Conservation (phyloP, 2,888 invertebrate genomes). For the Danaus chrysippus region DNA sequence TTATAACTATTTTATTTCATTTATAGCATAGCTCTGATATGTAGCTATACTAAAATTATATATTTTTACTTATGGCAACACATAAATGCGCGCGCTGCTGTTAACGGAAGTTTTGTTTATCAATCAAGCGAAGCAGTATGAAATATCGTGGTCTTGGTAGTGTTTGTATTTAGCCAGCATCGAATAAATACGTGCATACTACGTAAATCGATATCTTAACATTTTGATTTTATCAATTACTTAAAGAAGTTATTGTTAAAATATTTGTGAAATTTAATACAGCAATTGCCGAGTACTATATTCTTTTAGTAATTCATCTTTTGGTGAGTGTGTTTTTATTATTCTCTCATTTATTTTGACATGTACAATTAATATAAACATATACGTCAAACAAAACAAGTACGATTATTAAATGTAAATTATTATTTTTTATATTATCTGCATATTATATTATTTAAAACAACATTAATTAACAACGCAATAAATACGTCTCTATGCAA, state of each 20-base stretch:
- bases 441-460: too few relatives aligned
- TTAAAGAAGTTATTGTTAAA: slow-evolving; percentile 15
- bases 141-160: slow-evolving; percentile 45
- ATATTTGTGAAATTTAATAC: slow-evolving; percentile 6
- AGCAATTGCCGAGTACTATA: not conserved
- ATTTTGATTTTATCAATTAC: slow-evolving; percentile 25
- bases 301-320: not conserved
- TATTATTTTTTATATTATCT: too few relatives aligned
- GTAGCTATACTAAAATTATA: slow-evolving; percentile 18
- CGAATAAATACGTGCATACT: slow-evolving; percentile 36
- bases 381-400: not conserved
- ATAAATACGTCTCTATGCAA: too few relatives aligned
- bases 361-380: not conserved
- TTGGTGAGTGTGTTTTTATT: slow-evolving; percentile 3
- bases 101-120: slow-evolving; percentile 72
- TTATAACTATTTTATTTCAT: too few relatives aligned
- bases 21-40: too few relatives aligned
- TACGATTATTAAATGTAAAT: not conserved
- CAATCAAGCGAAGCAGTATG: slow-evolving; percentile 55
- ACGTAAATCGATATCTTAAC: slow-evolving; percentile 48
- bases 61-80: slow-evolving; percentile 41
- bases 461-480: too few relatives aligned
- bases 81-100: slow-evolving; percentile 68
- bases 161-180: slow-evolving; percentile 39
- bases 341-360: not conserved